A percentile compares a stretch with the other conserved stretches of the same genome.
These are phyloP conservation scores for Liparis tanakae DNA, from an alignment of 2,797 vertebrate species.

Conservation along the genomic window DNA sequence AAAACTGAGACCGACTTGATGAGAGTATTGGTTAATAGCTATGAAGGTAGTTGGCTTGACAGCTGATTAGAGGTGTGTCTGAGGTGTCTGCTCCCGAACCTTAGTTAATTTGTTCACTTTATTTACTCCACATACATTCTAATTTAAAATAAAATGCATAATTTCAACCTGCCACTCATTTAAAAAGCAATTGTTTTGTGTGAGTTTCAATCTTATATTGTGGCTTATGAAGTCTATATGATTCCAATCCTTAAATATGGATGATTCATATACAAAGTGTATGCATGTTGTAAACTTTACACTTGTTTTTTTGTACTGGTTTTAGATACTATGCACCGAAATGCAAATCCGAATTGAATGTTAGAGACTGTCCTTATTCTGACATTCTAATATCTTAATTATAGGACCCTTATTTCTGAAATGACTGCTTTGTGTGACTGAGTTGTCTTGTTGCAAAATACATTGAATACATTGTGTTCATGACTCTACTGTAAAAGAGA, in stretches of 20 bases:
- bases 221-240: neutral
- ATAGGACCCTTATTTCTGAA: neutral
- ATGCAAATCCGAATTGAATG: neutral
- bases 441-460: too few relatives aligned
- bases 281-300: neutral
- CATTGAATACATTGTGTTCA: neutral
- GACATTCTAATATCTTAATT: neutral
- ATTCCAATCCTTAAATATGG: neutral
- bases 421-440: too few relatives aligned
- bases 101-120: too few relatives aligned
- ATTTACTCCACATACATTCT: neutral
- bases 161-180: neutral
- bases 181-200: neutral
- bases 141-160: neutral
- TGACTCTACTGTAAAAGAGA: neutral
- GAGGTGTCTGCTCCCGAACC: too few relatives aligned
- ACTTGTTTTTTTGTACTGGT: neutral
- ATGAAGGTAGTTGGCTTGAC: neutral
- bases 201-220: neutral
- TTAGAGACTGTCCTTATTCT: neutral
- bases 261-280: neutral
- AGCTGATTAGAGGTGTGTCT: neutral
- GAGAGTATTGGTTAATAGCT: constrained; percentile 1
- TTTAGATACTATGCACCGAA: neutral
- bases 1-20: neutral